phyloP scores from a whole-genome alignment of 2,888 invertebrate species.

The Sphinx pinastri region DNA sequence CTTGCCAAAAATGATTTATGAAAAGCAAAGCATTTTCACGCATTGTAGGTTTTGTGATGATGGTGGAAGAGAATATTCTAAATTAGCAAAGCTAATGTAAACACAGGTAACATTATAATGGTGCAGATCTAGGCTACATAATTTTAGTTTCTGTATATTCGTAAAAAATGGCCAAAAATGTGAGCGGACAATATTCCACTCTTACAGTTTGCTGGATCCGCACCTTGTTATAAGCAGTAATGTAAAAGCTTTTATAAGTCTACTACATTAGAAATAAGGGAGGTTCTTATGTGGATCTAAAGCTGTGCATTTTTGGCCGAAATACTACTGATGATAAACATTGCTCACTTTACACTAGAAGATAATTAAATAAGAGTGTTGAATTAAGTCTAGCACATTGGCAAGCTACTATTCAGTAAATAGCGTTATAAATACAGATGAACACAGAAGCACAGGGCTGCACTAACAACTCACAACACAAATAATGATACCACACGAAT shows the following conservation, averaged over 20 bases:
- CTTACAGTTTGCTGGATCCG: conserved; percentile 13
- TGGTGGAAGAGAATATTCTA: not conserved
- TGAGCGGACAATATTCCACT: not conserved
- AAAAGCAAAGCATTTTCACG: conserved; percentile 11
- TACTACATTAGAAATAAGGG: conserved; percentile 41
- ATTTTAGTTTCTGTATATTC: not conserved
- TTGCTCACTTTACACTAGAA: conserved; percentile 14
- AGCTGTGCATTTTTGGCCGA: conserved; percentile 47
- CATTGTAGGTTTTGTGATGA: not conserved
- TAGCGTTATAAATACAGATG: conserved; percentile 55
- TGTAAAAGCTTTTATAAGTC: conserved; percentile 45
- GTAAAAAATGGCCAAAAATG: conserved; percentile 9
- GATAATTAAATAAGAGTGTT: conserved; percentile 23
- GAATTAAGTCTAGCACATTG: conserved; percentile 49
- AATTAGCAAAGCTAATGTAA: conserved; percentile 16
- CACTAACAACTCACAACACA: conserved; percentile 81
- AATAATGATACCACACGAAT: conserved; percentile 71
- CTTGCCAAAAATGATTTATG: not conserved
- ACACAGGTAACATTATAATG: not conserved
- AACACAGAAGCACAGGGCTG: conserved; percentile 74
- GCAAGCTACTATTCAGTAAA: conserved; percentile 53
- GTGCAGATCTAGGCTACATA: conserved; percentile 4
- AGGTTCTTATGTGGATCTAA: conserved; percentile 40
- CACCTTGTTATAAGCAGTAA: conserved; percentile 29
- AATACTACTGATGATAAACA: conserved; percentile 29